These are phyloP conservation scores for Periplaneta americana DNA, from an alignment of 1,140 invertebrate species.

Conservation along the genomic window DNA sequence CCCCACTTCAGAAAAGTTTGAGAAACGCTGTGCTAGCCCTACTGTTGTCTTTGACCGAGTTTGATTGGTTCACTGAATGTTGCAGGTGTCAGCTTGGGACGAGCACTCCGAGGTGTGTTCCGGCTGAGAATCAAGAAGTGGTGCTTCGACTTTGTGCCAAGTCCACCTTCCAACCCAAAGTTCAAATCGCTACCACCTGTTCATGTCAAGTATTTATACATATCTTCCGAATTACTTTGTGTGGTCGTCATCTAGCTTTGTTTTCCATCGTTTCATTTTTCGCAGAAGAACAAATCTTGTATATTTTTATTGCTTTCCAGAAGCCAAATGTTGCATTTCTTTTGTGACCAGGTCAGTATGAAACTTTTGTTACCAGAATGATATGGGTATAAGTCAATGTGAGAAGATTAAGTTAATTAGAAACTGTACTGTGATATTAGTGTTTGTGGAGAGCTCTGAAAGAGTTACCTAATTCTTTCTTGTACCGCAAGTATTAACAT, in stretches of 20 bases:
- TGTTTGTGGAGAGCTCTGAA: constrained; percentile 3
- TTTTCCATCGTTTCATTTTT: not conserved
- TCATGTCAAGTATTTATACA: constrained; percentile 13
- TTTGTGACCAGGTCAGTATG: not conserved
- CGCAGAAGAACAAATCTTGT: not conserved
- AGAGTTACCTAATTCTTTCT: not conserved
- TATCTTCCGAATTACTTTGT: constrained; percentile 8
- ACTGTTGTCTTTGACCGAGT: no score
- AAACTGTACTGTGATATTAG: constrained; percentile 20
- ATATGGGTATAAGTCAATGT: not conserved
- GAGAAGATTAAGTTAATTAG: constrained; percentile 8
- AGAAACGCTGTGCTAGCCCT: no score
- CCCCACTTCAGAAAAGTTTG: no score
- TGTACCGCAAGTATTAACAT: not conserved
- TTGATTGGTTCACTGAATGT: no score
- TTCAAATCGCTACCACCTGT: constrained; percentile 16
- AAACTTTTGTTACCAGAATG: constrained; percentile 11
- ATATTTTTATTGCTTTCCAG: not conserved
- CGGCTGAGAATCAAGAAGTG: not conserved
- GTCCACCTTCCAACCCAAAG: constrained; percentile 17
- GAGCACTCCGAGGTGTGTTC: constrained; percentile 18
- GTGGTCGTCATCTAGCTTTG: not conserved
- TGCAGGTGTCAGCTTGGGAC: constrained; percentile 15
- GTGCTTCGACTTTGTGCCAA: not conserved
- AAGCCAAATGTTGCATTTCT: constrained; percentile 13